Percentiles rank a stretch among this genome's conserved stretches.
phyloP scores from a whole-genome alignment of 2,113 vertebrate genomes.

The Mobula hypostoma region DNA sequence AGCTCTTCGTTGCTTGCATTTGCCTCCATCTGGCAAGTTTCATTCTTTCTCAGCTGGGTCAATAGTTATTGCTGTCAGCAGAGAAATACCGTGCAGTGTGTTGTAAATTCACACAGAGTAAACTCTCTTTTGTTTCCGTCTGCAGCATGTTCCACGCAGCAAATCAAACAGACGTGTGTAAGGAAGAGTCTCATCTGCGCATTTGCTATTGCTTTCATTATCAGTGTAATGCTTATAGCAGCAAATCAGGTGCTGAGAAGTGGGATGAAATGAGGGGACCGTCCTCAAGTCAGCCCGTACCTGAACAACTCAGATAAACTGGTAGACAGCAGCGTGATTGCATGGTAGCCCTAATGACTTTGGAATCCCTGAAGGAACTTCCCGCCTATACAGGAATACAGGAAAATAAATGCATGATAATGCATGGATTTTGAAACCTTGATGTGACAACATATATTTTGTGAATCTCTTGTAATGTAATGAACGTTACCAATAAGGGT shows the following conservation, averaged over 20 bases:
- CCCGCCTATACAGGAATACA: constrained; percentile 17
- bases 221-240: constrained; percentile 94
- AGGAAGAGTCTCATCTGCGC: constrained; percentile 94
- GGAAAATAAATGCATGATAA: constrained; percentile 19
- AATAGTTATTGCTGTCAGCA: not conserved
- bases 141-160: constrained; percentile 88
- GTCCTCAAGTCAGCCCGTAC: not conserved
- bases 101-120: not conserved
- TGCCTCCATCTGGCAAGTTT: not conserved
- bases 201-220: constrained; percentile 96
- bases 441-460: constrained; percentile 3
- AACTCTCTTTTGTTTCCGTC: constrained; percentile 40
- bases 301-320: not conserved
- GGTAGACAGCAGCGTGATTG: not conserved
- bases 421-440: constrained; percentile 29
- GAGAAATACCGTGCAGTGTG: not conserved
- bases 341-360: constrained; percentile 18
- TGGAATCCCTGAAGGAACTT: not conserved
- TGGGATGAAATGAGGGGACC: constrained; percentile 78
- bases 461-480: not conserved
- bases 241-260: constrained; percentile 96
- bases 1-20: too few relatives aligned
- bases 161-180: constrained; percentile 95
- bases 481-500: not conserved
- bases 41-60: not conserved